Base-by-base conservation (phyloP, 1,140 invertebrate genomes). In the Venustaconcha ellipsiformis region DNA sequence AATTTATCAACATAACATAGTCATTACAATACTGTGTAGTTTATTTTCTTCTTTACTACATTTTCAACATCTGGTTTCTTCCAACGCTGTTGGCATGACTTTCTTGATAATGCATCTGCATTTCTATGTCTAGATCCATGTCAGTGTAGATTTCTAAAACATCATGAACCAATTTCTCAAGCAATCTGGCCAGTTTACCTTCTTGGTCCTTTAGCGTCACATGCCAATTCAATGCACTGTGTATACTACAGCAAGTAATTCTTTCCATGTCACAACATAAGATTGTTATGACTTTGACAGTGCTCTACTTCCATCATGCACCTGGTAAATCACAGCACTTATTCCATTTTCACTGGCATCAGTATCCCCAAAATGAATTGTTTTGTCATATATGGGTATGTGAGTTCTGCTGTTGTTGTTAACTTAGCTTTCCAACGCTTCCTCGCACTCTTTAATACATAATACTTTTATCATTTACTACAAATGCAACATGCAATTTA, bases 261-360 rank as follows among this genome's bases (percentile, higher is more conserved):
- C 59, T 48, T 73, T 74, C 76, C 30, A 23, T 48, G 48, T 65
- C 20, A 26, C 26, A 76, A 18, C 58, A 57, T 71, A 71, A n/a
- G 60, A 14, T n/a, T 30, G 15, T 62, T 71, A 6, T 15, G 57
- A 15, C 13, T 71, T 71, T n/a, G 14, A 26, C 11, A 72, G 62
- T n/a, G 18, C 57, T 4, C 55, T 64, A 55, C 71, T 72, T 17
- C 60, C 59, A 57, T 66, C 75, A 17, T 83, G 68, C 12, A 82
- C 72, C 79, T 91, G 88, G 23, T 83, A 80, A 15, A 91, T 57
- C 14, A 89, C 85, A 17, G 84, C 89, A 13, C 88, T 87, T 57
- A 91, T 79, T 5, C 87, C 86, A 79, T 82, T 79, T 14, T 87
- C 84, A 48, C 87, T 88, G 23, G 89, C 89, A 80, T 92, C 91